Base-by-base conservation (phyloP, 2,888 invertebrate genomes). In the Tenthredo notha region DNA sequence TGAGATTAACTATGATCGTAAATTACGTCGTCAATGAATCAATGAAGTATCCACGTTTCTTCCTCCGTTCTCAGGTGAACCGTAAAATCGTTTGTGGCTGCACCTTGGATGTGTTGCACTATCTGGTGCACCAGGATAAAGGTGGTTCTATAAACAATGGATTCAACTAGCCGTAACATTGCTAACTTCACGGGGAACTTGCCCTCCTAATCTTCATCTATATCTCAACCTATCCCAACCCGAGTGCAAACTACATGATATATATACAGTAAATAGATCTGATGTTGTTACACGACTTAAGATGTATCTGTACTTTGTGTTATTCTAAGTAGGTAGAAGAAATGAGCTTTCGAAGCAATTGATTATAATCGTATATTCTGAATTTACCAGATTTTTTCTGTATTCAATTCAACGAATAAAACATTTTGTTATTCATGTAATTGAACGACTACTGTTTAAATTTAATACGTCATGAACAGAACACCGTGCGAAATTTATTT, bases 81-180 rank as follows among this genome's bases (percentile, higher is more conserved):
- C 75, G 85, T 85, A 61, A 82, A 50, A 87, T 85, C 82, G 85
- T 85, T 77, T 77, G 77, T 33, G 77, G 77, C 77, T 77, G 77
- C 77, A 77, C 77, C 77, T 77, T n/a, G 29, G 84, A 29, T 84
- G 82, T 85, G 83, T 82, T 86, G 84, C 82, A 82, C 85, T 87
- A 87, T 87, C 87, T 58, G 85, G 70, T 67, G 80, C 84, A 67
- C 85, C 86, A 84, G 85, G 67, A 61, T 33, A 61, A 67, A 77
- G 33, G 43, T 84, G 83, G 58, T 43, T 21, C 84, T 77, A 75
- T 86, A 87, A 89, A 87, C 88, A 88, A 88, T 86, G 87, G 85
- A 83, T 83, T 86, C 86, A 88, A 89, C 88, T 87, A 88, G 87
- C 87, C 87, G 88, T 86, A 88, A 90, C 86, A 88, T 87, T 86